Base-by-base conservation (phyloP, 2,113 vertebrate species). In the Lonchura striata region DNA sequence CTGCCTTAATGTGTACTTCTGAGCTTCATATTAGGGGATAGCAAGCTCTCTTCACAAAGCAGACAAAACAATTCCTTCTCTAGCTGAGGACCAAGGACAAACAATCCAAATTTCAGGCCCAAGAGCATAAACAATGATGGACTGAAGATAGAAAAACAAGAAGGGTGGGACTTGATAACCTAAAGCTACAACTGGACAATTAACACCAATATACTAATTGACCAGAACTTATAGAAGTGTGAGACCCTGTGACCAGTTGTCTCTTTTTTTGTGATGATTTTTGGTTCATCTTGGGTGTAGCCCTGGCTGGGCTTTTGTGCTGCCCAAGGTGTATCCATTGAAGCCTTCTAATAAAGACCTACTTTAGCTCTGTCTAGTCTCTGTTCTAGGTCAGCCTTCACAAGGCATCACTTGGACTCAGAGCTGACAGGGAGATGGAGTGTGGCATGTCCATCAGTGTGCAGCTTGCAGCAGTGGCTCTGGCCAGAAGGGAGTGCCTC, bases 371-470 rank as follows among this genome's bases (percentile, higher is more conserved):
- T 22, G 15, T 24, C 56, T 59, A 35, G 56, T 59, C 56, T 59
- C 56, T 35, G 56, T 24, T 57, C 33, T 59, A 35, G 22, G n/a
- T 59, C 56, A 59, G 56, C 56, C n/a, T 59, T 35, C 22, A 24
- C n/a, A 24, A 35, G 56, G 22, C 56, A 24, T 59, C n/a, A 16
- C 56, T 16, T 59, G 56, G 33, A 23, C 56, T n/a, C 14, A 35
- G 56, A 46, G 52, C n/a, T 63, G 74, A 41, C 56, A 68, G 64
- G 53, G 77, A 59, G 71, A 60, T 56, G 74, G 37, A 24, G 41
- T 3, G 4, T 61, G 49, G 59, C 7, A 0, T 0, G 2, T 59
- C 72, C 37, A 0, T 50, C n/a, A 11, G 11, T 3, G 19, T 2
- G 3, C 56, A 57, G 86, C 44, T 54, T 59, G 56, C 75, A 35